Conservation (phyloP, 2,888 invertebrate genomes). For the Erebia palarica region DNA sequence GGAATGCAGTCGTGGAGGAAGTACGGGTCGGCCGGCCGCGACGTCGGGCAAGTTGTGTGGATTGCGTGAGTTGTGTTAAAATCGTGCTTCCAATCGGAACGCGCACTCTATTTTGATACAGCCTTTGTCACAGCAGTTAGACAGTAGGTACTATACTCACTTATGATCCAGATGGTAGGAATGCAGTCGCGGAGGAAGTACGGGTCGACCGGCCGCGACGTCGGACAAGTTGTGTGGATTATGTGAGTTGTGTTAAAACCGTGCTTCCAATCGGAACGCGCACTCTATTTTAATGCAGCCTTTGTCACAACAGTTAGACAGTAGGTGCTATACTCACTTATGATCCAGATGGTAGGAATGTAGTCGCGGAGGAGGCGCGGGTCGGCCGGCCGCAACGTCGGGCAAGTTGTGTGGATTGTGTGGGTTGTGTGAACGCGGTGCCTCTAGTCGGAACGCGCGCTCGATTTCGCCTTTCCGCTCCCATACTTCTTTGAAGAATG, state of each 20-base stretch:
- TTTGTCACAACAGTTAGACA: not conserved
- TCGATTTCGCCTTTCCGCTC: constrained; percentile 97
- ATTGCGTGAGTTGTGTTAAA: too few species aligned
- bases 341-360: constrained; percentile 91
- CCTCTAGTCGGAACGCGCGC: constrained; percentile 94
- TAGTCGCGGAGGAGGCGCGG: constrained; percentile 87
- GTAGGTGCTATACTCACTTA: constrained; percentile 55
- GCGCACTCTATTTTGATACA: too few species aligned
- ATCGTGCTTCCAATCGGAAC: too few species aligned
- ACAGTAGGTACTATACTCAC: constrained; percentile 46
- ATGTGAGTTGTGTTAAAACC: constrained; percentile 56
- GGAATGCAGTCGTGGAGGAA: constrained; percentile 67
- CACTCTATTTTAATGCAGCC: constrained; percentile 87
- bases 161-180: constrained; percentile 89
- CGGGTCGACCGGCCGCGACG: constrained; percentile 83
- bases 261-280: constrained; percentile 93
- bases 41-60: too few species aligned
- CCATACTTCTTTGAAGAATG: constrained; percentile 98
- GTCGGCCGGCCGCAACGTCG: constrained; percentile 84
- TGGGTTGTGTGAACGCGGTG: constrained; percentile 65
- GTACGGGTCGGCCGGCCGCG: constrained; percentile 54
- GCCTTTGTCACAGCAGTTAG: too few species aligned
- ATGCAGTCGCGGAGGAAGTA: constrained; percentile 89
- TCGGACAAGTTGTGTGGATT: constrained; percentile 82
- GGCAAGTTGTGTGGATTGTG: constrained; percentile 80